Percentiles rank a stretch among this genome's conserved stretches.
Evolutionary conservation across 2,113 vertebrate species (phyloP).

Genomic region (Otocyon megalotis): DNA sequence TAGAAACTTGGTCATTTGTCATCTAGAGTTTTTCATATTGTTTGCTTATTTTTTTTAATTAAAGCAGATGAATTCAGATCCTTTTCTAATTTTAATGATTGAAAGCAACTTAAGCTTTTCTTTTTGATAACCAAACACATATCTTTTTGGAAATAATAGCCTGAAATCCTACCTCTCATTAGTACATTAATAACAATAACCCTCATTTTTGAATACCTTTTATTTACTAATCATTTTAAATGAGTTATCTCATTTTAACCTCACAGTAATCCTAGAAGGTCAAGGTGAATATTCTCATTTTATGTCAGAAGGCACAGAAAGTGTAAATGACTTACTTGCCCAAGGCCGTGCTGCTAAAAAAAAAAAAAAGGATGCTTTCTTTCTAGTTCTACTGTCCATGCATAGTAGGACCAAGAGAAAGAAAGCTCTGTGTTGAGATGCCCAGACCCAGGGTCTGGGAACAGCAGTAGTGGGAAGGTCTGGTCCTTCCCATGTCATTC

Average conservation of each 20-base stretch:
- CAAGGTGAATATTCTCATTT: not conserved
- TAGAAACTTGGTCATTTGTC: not conserved
- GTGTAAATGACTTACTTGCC: not conserved
- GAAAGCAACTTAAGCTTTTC: slow-evolving; percentile 15
- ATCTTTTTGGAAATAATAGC: not conserved
- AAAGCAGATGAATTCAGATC: not conserved
- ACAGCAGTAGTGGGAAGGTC: not conserved
- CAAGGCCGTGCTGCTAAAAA: not conserved
- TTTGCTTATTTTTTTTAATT: not conserved
- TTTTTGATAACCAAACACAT: not conserved
- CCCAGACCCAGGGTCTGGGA: no score
- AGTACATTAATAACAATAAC: not conserved
- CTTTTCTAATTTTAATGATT: slow-evolving; percentile 32
- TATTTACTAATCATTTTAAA: not conserved
- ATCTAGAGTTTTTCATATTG: not conserved
- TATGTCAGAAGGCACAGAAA: not conserved
- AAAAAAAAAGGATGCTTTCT: not conserved
- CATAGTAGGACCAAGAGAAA: not conserved
- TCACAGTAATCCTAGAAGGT: not conserved
- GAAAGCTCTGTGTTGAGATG: accelerated
- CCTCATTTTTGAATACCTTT: not conserved
- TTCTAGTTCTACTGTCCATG: not conserved
- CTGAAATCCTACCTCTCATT: not conserved
- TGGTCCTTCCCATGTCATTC: not conserved
- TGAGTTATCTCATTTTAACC: not conserved